Base-by-base conservation (phyloP, 2,888 invertebrate species). In the Napeogenes sylphis region DNA sequence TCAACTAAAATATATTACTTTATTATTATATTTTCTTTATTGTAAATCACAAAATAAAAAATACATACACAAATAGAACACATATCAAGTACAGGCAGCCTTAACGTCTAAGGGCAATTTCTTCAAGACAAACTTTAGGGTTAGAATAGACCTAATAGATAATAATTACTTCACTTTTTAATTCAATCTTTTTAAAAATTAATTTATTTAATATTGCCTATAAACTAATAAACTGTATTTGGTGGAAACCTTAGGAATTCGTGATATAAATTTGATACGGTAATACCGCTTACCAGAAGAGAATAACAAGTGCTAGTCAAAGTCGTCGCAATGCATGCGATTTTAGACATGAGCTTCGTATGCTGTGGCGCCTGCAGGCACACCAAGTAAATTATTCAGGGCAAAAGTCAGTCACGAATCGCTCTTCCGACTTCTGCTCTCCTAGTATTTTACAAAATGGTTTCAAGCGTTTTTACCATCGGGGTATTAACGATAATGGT, bases 341-440 rank as follows among this genome's bases (percentile, higher is more conserved):
- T 81, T 82, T 81, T 67, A 79, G 76, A 79, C 79, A 75, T 77
- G 77, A 78, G 76, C 62, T 62, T 70, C 72, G 77, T 74, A 77
- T 77, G 76, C 76, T 73, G 74, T 75, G 82, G 80, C 79, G 82
- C 83, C 79, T 75, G 71, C 71, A 80, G 77, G 76, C 77, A 79
- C 79, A 79, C 79, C 71, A 73, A 68, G 80, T 85, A 81, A 87
- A 85, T 86, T 87, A 88, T 87, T 84, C 86, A 87, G 86, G 86
- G 80, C 87, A 87, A 85, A 84, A 85, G 87, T 87, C 87, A 88
- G 87, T 86, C 87, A 88, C 87, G 87, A 86, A 71, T 72, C 70
- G 72, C 72, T 79, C 76, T 76, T 81, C 75, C 78, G 72, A 78
- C 74, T 78, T 71, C 70, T 79, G 74, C 71, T 71, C 70, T 65